Percentiles rank a stretch among this genome's conserved stretches.
Evolutionary conservation across 2,888 invertebrate genomes (phyloP).

Genomic region (Drosophila ochracea): DNA sequence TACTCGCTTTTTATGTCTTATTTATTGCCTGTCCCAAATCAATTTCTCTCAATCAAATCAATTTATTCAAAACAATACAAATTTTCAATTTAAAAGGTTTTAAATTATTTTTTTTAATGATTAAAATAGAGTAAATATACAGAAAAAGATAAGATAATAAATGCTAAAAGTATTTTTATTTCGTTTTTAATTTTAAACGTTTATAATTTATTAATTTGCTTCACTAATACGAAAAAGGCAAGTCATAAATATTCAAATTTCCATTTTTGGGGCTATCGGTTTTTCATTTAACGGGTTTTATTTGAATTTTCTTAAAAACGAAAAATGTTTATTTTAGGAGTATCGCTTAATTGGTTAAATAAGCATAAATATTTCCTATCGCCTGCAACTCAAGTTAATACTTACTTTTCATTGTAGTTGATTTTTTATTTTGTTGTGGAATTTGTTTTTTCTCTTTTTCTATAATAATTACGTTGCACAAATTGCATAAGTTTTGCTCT

Average conservation of each 20-base stretch:
- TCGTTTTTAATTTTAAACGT: no score
- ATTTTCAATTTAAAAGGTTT: not conserved
- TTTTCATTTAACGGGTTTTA: no score
- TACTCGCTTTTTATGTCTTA: not conserved
- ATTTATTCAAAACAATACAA: not conserved
- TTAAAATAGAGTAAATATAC: not conserved
- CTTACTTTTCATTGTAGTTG: constrained; percentile 20
- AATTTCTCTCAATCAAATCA: not conserved
- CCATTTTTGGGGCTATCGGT: not conserved
- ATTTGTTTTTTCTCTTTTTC: not conserved
- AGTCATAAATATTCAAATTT: not conserved
- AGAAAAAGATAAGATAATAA: not conserved
- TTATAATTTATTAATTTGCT: not conserved
- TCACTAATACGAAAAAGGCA: not conserved
- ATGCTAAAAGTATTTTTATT: not conserved
- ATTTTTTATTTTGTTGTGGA: constrained; percentile 20
- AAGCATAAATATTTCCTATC: not conserved
- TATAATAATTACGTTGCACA: constrained; percentile 81
- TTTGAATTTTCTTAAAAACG: not conserved
- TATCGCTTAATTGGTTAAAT: not conserved
- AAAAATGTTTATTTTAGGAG: not conserved
- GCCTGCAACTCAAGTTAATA: not conserved
- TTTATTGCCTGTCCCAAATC: not conserved
- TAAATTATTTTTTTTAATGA: not conserved
- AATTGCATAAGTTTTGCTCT: constrained; percentile 82